Base-by-base conservation (phyloP, 2,113 vertebrate species). In the Cairina moschata region DNA sequence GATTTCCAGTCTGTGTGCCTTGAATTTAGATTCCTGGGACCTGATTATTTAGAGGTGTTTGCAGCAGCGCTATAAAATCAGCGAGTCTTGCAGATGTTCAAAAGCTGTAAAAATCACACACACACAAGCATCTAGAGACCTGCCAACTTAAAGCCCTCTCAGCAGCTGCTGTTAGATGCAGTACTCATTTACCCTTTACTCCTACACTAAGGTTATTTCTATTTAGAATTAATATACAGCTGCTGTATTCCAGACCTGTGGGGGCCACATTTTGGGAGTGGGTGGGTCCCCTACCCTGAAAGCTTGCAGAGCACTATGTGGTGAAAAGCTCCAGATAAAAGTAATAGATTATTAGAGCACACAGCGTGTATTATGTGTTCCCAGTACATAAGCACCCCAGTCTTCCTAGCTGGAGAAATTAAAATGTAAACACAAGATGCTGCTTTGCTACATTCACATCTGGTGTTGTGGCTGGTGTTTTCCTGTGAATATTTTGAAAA, bases 391-490 rank as follows among this genome's bases (percentile, higher is more conserved):
- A 80, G 86, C 87, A 91, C 69, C 88, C 68, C 36, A 95, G 89
- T 80, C 81, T 95, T 86, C 83, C 90, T 92, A 97, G 92, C 67
- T 80, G 88, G 93, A 96, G 96, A 97, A 96, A 95, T 94, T 88
- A 95, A 97, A 95, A 93, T 83, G 91, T 94, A 97, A 96, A 96
- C 91, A 96, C 95, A 97, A 96, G 97, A 97, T 97, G 94, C 86
- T 96, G 85, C 88, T 94, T 94, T 95, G 83, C 89, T 96, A 66
- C 62, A 90, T 90, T 93, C 90, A 94, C 94, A 96, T 97, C 95
- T 97, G 97, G 90, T 95, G 93, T 95, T 96, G 90, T 92, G 86
- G 86, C 87, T 96, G 94, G 80, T 93, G 86, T 83, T 96, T 95
- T 85, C 74, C 92, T 71, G 69, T 86, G 93, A 96, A 90, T 94